Evolutionary conservation across 2,797 vertebrate genomes (phyloP), one percentile per base, ranked within the genome.

Genomic region (Myotis daubentonii): DNA sequence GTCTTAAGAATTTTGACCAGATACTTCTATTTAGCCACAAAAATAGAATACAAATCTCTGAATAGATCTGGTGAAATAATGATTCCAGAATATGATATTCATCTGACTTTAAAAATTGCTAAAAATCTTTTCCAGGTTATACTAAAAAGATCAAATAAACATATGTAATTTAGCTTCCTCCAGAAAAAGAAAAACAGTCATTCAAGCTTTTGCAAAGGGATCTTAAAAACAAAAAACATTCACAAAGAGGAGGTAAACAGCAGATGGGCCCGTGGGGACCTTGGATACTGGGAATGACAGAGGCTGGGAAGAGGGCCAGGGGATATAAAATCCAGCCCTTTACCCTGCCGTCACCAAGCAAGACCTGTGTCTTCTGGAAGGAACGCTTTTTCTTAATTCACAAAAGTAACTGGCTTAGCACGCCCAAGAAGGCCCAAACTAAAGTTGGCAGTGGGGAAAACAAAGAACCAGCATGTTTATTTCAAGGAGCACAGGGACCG

Each of bases 21-120:
- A 87, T 90, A 90, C 88, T 90, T 94, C 87, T 76, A 44, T 33
- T 89, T 94, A 92, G 15, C 25, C 51, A 60, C 65, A 82, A 62
- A 47, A 36, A 41, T 78, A 71, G 65, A 95, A 85, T 87, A 65
- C 10, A 95, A 81, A 89, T 79, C 49, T 93, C 70, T 90, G 51
- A 87, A 78, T 11, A 81, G 33, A 91, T 70, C 36, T 78, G 13
- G 83, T 62, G 70, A 94, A 66, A 87, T 51, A 76, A 80, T 19
- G 8, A 80, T 70, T 78, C 13, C 17, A 94, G 62, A 86, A 87
- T 25, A 60, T 53, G 60, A 6, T 62, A 62, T 65, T 89, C 95
- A 95, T 38, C 38, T 88, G 44, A 65, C 20, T 91, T 94, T 33
- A 70, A 70, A 68, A n/a, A 49, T 72, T 83, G 81, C 75, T 87